A percentile compares a stretch with the other conserved stretches of the same genome.
Conservation (phyloP, 2,113 vertebrate species). For the Cheilinus undulatus region DNA sequence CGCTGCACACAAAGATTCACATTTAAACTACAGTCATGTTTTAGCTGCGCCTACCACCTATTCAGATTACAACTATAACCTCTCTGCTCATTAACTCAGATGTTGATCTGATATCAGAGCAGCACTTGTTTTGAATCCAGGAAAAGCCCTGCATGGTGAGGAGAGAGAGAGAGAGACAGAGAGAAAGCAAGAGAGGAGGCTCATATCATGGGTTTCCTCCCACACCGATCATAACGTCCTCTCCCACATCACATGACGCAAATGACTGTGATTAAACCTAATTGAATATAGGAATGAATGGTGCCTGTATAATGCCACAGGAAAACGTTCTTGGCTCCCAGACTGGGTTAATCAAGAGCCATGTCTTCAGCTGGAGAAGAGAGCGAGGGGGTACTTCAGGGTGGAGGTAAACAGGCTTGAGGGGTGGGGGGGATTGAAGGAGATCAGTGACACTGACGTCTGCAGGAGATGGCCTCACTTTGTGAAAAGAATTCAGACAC, state of each 20-base stretch:
- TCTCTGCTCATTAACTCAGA: constrained; percentile 14
- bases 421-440: constrained; percentile 32
- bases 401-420: constrained; percentile 31
- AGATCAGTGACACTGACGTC: constrained; percentile 65
- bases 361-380: constrained; percentile 62
- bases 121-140: constrained; percentile 28
- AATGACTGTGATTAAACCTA: constrained; percentile 79
- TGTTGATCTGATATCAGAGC: constrained; percentile 31
- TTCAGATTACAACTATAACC: constrained; percentile 7
- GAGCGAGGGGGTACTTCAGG: neutral
- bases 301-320: constrained; percentile 78
- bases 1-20: constrained; percentile 51
- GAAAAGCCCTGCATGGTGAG: constrained; percentile 24
- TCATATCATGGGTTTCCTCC: constrained; percentile 29
- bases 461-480: constrained; percentile 51
- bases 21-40: neutral
- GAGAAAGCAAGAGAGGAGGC: too few relatives aligned
- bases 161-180: neutral
- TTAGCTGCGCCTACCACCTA: neutral
- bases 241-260: constrained; percentile 76
- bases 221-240: constrained; percentile 17
- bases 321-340: constrained; percentile 55
- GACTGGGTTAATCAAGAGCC: constrained; percentile 69
- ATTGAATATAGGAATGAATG: constrained; percentile 82
- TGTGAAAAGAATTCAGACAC: constrained; percentile 35